These are phyloP conservation scores for Lycopodina hypogea DNA, from an alignment of 37 sponge, comb jelly and placozoan species.

Conservation along the genomic window DNA sequence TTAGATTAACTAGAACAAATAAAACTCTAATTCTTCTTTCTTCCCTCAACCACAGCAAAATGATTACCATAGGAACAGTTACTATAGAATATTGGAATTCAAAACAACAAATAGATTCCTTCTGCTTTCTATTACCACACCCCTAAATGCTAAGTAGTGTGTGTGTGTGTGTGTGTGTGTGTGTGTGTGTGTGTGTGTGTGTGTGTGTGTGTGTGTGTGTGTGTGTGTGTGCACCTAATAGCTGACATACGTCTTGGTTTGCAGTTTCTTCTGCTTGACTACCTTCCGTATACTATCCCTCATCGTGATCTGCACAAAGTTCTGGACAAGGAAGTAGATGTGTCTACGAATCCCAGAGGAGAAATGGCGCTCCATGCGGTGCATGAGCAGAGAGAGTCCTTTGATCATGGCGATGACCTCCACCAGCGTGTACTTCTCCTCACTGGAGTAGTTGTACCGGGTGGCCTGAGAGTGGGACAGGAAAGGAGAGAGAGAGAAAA, in stretches of 20 bases:
- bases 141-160: background rate
- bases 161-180: too few species aligned
- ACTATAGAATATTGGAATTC: too few species aligned
- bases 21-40: too few species aligned
- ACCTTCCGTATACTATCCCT: conserved; percentile 82
- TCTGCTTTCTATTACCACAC: too few species aligned
- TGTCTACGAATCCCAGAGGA: conserved; percentile 75
- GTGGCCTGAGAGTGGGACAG: conserved; percentile 64
- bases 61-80: too few species aligned
- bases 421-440: conserved; percentile 96
- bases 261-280: conserved; percentile 90
- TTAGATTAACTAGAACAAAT: too few species aligned
- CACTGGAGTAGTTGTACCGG: conserved; percentile 93
- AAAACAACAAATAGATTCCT: too few species aligned
- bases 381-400: conserved; percentile 90
- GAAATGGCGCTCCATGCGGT: conserved; percentile 88
- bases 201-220: too few species aligned
- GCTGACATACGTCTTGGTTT: conserved; percentile 79
- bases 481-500: too few species aligned
- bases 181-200: too few species aligned
- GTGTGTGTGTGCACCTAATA: background rate
- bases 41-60: too few species aligned
- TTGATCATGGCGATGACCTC: conserved; percentile 97
- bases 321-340: conserved; percentile 74
- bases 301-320: conserved; percentile 86